Percentiles rank a stretch among this genome's conserved stretches.
Conservation (phyloP, 2,113 vertebrate species). For the Gymnarchus niloticus region DNA sequence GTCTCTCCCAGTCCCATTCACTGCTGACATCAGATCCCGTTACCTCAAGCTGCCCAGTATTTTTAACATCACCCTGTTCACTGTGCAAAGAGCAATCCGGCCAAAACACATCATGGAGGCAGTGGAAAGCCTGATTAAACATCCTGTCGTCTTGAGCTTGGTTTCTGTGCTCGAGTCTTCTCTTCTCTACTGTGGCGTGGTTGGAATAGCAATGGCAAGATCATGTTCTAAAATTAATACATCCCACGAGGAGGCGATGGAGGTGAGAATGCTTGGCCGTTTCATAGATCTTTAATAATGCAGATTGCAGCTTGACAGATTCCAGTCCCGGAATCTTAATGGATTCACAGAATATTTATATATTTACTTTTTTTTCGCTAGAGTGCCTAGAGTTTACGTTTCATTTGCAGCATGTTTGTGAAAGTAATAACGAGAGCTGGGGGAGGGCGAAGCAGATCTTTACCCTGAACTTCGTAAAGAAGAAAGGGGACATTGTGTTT, state of each 20-base stretch:
- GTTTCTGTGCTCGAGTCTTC: conserved; percentile 54
- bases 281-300: conserved; percentile 38
- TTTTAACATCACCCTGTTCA: no score
- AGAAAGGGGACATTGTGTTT: not conserved
- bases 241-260: not conserved
- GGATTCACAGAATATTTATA: conserved; percentile 12
- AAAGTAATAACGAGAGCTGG: not conserved
- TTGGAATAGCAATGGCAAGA: conserved; percentile 47
- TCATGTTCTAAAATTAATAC: conserved; percentile 1
- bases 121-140: not conserved
- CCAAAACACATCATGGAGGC: not conserved
- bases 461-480: conserved; percentile 5
- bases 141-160: conserved; percentile 30
- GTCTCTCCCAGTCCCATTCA: not conserved
- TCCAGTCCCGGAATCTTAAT: not conserved
- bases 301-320: conserved; percentile 23
- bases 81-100: not conserved
- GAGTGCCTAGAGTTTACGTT: conserved; percentile 23
- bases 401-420: conserved; percentile 33
- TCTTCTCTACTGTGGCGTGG: conserved; percentile 35
- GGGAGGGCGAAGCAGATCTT: not conserved
- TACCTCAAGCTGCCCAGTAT: not conserved
- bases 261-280: not conserved
- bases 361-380: not conserved
- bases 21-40: not conserved